Conservation (phyloP, 2,888 invertebrate species). For the Malthinus seriepunctatus region DNA sequence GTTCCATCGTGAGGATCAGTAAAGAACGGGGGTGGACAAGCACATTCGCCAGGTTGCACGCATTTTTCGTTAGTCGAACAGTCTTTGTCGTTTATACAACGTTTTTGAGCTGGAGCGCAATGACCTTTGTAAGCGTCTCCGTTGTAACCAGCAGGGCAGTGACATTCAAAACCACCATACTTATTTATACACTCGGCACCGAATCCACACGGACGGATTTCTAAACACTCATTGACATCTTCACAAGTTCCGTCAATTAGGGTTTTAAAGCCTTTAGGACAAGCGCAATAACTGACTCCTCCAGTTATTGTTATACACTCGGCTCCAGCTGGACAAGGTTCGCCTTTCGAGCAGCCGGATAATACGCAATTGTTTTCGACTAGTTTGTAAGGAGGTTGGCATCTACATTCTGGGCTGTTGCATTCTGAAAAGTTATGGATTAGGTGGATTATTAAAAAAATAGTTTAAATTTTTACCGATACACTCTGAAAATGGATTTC, state of each 20-base stretch:
- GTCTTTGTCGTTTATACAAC: slow-evolving; percentile 81
- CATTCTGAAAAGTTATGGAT: slow-evolving; percentile 60
- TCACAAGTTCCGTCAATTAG: slow-evolving; percentile 77
- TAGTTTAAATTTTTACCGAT: slow-evolving; percentile 57
- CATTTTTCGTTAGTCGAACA: slow-evolving; percentile 88
- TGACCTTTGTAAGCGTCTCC: slow-evolving; percentile 82
- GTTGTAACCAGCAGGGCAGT: slow-evolving; percentile 79
- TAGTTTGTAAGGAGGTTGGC: slow-evolving; percentile 85
- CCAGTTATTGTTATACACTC: slow-evolving; percentile 90
- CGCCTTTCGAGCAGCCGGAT: slow-evolving; percentile 79
- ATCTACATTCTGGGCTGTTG: slow-evolving; percentile 80
- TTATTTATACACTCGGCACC: slow-evolving; percentile 86
- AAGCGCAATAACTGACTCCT: slow-evolving; percentile 90
- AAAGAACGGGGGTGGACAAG: slow-evolving; percentile 90
- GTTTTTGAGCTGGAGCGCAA: slow-evolving; percentile 80
- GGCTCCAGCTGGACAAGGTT: slow-evolving; percentile 82
- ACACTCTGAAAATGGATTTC: slow-evolving; percentile 87
- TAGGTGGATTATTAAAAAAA: background rate
- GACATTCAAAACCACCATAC: slow-evolving; percentile 76
- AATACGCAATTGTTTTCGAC: slow-evolving; percentile 83
- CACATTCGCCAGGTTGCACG: slow-evolving; percentile 87
- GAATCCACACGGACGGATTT: slow-evolving; percentile 79
- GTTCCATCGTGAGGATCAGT: slow-evolving; percentile 81
- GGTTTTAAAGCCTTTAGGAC: slow-evolving; percentile 81
- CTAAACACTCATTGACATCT: slow-evolving; percentile 83